Evolutionary conservation across 2,888 invertebrate species (phyloP).

Genomic region (Epinotia bilunana): DNA sequence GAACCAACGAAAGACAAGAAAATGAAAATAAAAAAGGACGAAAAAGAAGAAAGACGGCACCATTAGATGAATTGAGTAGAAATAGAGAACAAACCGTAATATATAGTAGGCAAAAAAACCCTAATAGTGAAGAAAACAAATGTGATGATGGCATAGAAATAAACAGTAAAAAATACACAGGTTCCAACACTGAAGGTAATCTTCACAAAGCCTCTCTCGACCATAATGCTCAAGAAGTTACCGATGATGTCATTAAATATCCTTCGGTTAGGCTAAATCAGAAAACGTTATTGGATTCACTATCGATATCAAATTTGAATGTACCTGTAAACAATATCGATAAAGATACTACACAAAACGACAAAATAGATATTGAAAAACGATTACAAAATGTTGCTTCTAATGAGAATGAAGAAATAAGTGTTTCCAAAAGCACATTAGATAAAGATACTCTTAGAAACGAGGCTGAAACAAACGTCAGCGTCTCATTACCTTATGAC

Average conservation of each 20-base stretch:
- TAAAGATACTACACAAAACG: not conserved
- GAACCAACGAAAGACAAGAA: not conserved
- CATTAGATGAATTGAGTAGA: not conserved
- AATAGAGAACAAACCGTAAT: slow-evolving; percentile 1
- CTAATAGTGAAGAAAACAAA: not conserved
- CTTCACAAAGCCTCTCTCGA: not conserved
- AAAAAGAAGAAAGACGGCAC: not conserved
- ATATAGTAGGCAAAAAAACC: not conserved
- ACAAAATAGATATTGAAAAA: not conserved
- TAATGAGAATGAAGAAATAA: not conserved
- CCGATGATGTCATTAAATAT: not conserved
- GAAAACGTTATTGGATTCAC: slow-evolving; percentile 5
- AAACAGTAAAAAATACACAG: not conserved
- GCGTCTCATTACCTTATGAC: slow-evolving; percentile 14
- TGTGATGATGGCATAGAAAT: not conserved
- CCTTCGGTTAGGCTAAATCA: not conserved
- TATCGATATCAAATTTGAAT: not conserved
- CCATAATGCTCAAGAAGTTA: not conserved
- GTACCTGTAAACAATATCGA: not conserved
- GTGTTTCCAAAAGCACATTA: not conserved
- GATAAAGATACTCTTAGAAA: not conserved
- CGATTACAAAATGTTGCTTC: not conserved
- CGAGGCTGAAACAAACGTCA: slow-evolving; percentile 2
- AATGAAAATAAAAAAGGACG: not conserved
- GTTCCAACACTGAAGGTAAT: not conserved